Percentiles rank a stretch among this genome's conserved stretches.
Evolutionary conservation across 2,113 vertebrate species (phyloP).

Genomic region (Sus scrofa): DNA sequence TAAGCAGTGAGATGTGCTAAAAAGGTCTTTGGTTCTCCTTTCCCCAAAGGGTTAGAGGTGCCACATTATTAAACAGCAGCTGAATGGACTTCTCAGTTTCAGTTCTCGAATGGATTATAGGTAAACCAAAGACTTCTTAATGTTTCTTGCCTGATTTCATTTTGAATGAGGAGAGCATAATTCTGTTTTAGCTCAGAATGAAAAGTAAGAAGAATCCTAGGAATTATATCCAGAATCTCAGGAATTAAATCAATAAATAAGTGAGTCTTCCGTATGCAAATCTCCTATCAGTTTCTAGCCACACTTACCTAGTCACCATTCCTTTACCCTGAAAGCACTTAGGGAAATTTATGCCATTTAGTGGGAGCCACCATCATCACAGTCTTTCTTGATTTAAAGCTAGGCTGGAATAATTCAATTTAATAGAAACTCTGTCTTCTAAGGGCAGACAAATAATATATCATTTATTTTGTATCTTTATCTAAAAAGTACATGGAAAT

Average conservation of each 20-base stretch:
- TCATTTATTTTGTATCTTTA: slow-evolving; percentile 56
- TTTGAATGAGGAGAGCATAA: background rate
- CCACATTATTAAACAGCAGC: background rate
- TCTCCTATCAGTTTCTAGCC: background rate
- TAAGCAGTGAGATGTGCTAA: background rate
- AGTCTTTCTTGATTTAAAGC: slow-evolving; percentile 56
- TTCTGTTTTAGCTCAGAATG: slow-evolving; percentile 12
- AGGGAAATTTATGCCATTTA: background rate
- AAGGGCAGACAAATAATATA: background rate
- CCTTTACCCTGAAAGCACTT: background rate
- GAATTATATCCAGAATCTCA: background rate
- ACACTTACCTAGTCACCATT: background rate
- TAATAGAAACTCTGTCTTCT: slow-evolving; percentile 37
- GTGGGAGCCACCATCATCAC: background rate
- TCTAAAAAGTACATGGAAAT: slow-evolving; percentile 57
- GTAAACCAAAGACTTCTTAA: background rate
- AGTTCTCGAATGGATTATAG: background rate
- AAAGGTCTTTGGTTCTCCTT: background rate
- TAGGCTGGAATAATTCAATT: slow-evolving; percentile 9
- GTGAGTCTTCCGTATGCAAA: background rate
- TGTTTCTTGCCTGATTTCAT: background rate
- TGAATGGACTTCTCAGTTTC: background rate
- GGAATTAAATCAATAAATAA: slow-evolving; percentile 51
- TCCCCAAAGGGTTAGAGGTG: background rate
- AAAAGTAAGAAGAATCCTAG: background rate